Evolutionary conservation across 1,140 invertebrate genomes (phyloP).

Genomic region (Drosophila elegans): DNA sequence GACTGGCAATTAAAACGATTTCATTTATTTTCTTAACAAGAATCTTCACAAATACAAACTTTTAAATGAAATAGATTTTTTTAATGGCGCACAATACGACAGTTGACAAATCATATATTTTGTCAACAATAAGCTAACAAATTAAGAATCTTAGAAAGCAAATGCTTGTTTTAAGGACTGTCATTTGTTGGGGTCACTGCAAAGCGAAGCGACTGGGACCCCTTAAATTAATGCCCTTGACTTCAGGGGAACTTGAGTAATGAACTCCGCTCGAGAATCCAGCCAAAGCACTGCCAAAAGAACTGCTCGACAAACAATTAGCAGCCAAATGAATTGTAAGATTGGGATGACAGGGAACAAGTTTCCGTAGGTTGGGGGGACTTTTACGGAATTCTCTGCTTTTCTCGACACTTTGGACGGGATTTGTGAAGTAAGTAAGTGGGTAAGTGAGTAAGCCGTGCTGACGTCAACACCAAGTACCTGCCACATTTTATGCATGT

Average conservation of each 20-base stretch:
- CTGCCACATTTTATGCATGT: conserved; percentile 7
- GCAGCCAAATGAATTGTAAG: conserved; percentile 47
- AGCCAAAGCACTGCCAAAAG: conserved; percentile 8
- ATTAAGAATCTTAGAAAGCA: not conserved
- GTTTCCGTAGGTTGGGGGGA: not conserved
- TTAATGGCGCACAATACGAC: not conserved
- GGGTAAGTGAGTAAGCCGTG: not conserved
- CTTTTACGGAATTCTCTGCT: not conserved
- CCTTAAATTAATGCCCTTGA: not conserved
- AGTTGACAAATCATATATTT: not conserved
- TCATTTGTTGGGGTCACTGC: conserved; percentile 6
- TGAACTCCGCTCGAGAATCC: conserved; percentile 9
- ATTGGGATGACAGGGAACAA: not conserved
- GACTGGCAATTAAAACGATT: no score
- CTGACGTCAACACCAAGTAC: conserved; percentile 5
- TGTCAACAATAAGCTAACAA: not conserved
- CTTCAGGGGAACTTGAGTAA: not conserved
- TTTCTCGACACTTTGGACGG: not conserved
- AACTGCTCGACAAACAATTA: conserved; percentile 27
- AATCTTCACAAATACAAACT: not conserved
- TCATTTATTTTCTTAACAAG: no score
- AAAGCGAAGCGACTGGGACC: not conserved
- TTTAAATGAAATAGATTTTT: not conserved
- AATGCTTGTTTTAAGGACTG: conserved; percentile 3
- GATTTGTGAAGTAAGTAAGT: not conserved